These are phyloP conservation scores for Triplophysa siluroides DNA, from an alignment of 2,113 vertebrate species.

Conservation along the genomic window DNA sequence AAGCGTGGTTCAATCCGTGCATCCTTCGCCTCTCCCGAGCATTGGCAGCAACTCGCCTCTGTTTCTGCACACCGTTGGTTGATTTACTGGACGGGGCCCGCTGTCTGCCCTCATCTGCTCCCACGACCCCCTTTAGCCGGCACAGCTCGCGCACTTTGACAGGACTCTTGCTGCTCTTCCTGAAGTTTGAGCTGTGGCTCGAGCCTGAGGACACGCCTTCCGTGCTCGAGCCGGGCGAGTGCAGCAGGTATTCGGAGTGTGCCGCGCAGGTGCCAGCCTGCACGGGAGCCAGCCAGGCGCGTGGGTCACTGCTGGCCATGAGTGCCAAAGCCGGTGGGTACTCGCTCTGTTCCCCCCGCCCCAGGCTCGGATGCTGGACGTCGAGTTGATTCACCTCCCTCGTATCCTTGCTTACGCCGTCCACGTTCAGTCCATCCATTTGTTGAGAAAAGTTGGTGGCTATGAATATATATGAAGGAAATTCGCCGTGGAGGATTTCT, in stretches of 20 bases:
- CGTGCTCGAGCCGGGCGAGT: conserved; percentile 73
- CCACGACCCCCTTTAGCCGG: conserved; percentile 69
- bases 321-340: conserved; percentile 73
- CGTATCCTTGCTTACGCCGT: conserved; percentile 66
- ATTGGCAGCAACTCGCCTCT: conserved; percentile 89
- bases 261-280: conserved; percentile 79
- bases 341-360: conserved; percentile 61
- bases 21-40: conserved; percentile 90
- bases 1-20: conserved; percentile 95
- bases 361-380: conserved; percentile 54
- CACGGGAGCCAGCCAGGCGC: conserved; percentile 83
- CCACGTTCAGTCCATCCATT: conserved; percentile 72
- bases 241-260: conserved; percentile 82
- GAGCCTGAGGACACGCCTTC: conserved; percentile 70
- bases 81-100: conserved; percentile 76
- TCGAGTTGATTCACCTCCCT: conserved; percentile 57
- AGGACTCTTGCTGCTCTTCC: conserved; percentile 67
- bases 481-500: conserved; percentile 28
- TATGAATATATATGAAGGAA: conserved; percentile 24
- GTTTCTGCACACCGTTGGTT: conserved; percentile 81
- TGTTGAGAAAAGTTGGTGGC: conserved; percentile 7
- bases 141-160: conserved; percentile 75
- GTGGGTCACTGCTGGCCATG: conserved; percentile 81
- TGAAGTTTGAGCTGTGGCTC: conserved; percentile 65
- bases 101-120: conserved; percentile 64